Conservation (phyloP, 1,140 invertebrate genomes). For the Pissodes strobi region DNA sequence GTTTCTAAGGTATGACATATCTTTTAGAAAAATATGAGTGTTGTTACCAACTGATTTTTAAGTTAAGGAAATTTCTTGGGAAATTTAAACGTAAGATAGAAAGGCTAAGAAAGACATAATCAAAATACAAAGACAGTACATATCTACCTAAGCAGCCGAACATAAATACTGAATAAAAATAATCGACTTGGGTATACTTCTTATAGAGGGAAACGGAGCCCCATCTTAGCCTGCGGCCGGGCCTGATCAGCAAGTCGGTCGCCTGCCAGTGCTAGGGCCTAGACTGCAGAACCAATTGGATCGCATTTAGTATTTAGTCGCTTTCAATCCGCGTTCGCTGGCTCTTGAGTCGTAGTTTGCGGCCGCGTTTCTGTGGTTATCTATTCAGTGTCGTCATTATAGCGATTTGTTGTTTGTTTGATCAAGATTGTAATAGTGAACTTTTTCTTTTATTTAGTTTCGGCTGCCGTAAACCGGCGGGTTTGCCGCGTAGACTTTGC, state of each 20-base stretch:
- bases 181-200: no score
- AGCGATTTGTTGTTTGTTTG: slow-evolving; percentile 33
- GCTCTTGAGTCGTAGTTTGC: slow-evolving; percentile 8
- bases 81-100: no score
- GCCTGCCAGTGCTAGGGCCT: slow-evolving; percentile 21
- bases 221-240: slow-evolving; percentile 22
- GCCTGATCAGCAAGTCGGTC: slow-evolving; percentile 31
- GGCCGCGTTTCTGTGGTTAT: slow-evolving; percentile 13
- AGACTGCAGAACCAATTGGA: slow-evolving; percentile 24
- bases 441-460: slow-evolving; percentile 23
- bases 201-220: slow-evolving; percentile 11
- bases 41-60: no score
- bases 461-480: slow-evolving; percentile 5
- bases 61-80: no score
- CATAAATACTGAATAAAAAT: no score
- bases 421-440: no score
- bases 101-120: no score
- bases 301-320: slow-evolving; percentile 32
- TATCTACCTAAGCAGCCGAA: no score
- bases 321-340: slow-evolving; percentile 27
- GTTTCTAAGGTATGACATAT: no score
- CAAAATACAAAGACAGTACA: no score
- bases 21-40: no score
- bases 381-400: slow-evolving; percentile 21
- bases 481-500: slow-evolving; percentile 2